Evolutionary conservation across 2,888 invertebrate species (phyloP).

Genomic region (Cheilosia vulpina): DNA sequence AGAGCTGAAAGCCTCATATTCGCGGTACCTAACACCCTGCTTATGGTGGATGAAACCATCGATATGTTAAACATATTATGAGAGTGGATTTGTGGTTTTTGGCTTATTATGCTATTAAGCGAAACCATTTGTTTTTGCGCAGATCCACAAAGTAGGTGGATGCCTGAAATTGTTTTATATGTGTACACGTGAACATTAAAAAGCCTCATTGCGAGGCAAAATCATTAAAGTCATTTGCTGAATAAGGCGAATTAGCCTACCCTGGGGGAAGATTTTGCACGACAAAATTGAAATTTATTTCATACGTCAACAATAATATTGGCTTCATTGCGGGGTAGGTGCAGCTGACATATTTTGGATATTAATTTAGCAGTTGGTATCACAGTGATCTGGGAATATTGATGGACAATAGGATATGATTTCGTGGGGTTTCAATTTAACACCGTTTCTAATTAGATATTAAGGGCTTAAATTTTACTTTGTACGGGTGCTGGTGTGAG

Average conservation of each 20-base stretch:
- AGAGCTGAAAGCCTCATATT: slow-evolving; percentile 10
- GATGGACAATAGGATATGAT: too few species aligned
- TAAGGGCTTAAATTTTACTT: too few species aligned
- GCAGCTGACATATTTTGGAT: too few species aligned
- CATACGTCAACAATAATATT: background rate
- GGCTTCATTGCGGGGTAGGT: too few species aligned
- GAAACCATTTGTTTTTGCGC: slow-evolving; percentile 18
- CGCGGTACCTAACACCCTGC: slow-evolving; percentile 1
- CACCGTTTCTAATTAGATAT: too few species aligned
- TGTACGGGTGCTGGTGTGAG: too few species aligned
- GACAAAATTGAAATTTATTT: slow-evolving; percentile 7
- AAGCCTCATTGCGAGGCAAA: slow-evolving; percentile 1
- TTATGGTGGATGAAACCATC: slow-evolving; percentile 11
- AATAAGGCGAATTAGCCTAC: background rate
- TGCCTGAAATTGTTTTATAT: background rate
- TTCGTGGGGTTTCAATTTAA: too few species aligned
- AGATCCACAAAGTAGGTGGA: slow-evolving; percentile 14
- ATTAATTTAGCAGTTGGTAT: too few species aligned
- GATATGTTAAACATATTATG: slow-evolving; percentile 16
- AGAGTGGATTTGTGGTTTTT: slow-evolving; percentile 37
- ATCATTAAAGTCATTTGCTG: background rate
- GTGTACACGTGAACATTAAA: background rate
- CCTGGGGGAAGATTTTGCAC: background rate
- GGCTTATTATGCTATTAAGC: slow-evolving; percentile 13
- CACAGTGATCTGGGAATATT: too few species aligned